Conservation (phyloP, 1,140 invertebrate species). For the Wiebesia pumilae region DNA sequence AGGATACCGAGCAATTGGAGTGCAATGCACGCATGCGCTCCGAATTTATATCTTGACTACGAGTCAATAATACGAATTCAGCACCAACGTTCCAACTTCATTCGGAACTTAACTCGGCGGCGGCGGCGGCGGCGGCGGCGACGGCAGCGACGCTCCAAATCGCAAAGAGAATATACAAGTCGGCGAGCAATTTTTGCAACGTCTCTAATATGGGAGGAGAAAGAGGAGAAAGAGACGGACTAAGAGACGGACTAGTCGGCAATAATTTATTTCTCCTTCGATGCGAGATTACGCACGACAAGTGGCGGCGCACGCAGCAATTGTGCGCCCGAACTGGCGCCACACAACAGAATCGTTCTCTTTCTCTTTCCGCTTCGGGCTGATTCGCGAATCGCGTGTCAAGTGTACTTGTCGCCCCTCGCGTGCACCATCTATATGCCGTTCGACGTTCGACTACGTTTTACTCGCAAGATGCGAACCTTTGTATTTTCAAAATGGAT, state of each 20-base stretch:
- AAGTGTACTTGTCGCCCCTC: slow-evolving; percentile 43
- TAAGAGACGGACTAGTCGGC: slow-evolving; percentile 14
- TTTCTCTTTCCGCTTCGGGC: slow-evolving; percentile 31
- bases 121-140: not conserved
- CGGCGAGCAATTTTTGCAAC: slow-evolving; percentile 41
- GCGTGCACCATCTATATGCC: not conserved
- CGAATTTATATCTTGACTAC: slow-evolving; percentile 10
- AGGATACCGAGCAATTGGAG: not conserved
- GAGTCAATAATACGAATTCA: slow-evolving; percentile 22
- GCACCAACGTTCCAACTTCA: slow-evolving; percentile 2
- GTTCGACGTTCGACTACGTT: not conserved
- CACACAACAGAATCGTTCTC: slow-evolving; percentile 11
- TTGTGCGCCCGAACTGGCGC: slow-evolving; percentile 37
- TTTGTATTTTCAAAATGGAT: not conserved
- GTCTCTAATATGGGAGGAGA: not conserved
- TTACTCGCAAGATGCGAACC: not conserved
- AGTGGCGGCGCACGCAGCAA: slow-evolving; percentile 33
- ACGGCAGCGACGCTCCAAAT: not conserved
- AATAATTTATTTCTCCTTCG: slow-evolving; percentile 44
- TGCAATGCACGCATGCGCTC: slow-evolving; percentile 7
- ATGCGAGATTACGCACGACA: slow-evolving; percentile 50
- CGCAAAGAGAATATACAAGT: slow-evolving; percentile 11
- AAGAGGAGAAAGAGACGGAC: too few species aligned
- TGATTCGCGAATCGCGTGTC: slow-evolving; percentile 65
- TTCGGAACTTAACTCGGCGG: not conserved